phyloP scores from a whole-genome alignment of 2,797 vertebrate species.

The Lepilemur septentrionalis region DNA sequence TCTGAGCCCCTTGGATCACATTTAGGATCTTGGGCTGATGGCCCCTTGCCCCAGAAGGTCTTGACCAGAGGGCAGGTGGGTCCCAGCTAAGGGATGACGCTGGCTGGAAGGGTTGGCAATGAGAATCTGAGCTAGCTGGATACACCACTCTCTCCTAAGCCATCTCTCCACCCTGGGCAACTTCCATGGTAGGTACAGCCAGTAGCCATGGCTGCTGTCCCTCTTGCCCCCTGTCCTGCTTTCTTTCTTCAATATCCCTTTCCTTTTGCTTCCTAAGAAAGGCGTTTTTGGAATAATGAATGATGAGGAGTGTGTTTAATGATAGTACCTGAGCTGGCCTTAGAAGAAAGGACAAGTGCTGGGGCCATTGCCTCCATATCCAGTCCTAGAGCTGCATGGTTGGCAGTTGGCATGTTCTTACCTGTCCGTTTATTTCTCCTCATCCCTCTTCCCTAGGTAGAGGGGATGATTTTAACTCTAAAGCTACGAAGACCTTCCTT shows the following conservation, averaged over 20 bases:
- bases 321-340: not conserved
- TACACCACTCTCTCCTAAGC: conserved; percentile 41
- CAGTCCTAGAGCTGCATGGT: not conserved
- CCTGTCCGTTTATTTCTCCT: not conserved
- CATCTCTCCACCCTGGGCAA: conserved; percentile 39
- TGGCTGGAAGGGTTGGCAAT: conserved; percentile 20
- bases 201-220: conserved; percentile 10
- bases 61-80: conserved; percentile 38
- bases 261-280: conserved; percentile 23
- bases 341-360: not conserved
- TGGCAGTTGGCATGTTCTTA: not conserved
- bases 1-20: conserved; percentile 51
- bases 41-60: not conserved
- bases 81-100: conserved; percentile 44
- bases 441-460: not conserved
- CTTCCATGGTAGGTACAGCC: conserved; percentile 72
- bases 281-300: not conserved
- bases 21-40: conserved; percentile 26
- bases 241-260: conserved; percentile 18
- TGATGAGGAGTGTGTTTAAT: not conserved
- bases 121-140: conserved; percentile 41
- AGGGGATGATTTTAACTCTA: conserved; percentile 13
- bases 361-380: not conserved
- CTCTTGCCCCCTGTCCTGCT: not conserved
- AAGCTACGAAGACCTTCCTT: not conserved